Evolutionary conservation across 2,888 invertebrate genomes (phyloP).

Genomic region (Trissoscelio sp.): DNA sequence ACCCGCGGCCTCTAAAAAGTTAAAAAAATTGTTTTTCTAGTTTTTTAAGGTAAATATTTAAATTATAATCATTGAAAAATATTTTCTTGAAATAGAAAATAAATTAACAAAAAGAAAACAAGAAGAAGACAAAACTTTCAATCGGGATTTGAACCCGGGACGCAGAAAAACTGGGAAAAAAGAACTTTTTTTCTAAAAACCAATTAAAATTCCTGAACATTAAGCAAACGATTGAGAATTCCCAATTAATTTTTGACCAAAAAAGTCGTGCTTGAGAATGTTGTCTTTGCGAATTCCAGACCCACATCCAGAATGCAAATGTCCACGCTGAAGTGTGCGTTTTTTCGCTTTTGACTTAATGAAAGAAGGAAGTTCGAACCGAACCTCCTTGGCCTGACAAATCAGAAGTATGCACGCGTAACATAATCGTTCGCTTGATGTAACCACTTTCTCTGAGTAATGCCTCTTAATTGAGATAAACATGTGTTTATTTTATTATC

Average conservation of each 20-base stretch:
- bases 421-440: conserved; percentile 32
- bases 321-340: neutral
- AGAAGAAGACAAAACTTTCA: too few species aligned
- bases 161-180: too few species aligned
- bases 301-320: conserved; percentile 13
- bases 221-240: too few species aligned
- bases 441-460: conserved; percentile 52
- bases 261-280: neutral
- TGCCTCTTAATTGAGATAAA: conserved; percentile 26
- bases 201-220: too few species aligned
- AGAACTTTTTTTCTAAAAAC: too few species aligned
- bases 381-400: conserved; percentile 57
- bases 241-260: neutral
- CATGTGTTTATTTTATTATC: conserved; percentile 12
- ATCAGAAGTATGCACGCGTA: conserved; percentile 38
- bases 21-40: too few species aligned
- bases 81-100: too few species aligned
- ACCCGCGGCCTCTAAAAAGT: too few species aligned
- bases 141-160: too few species aligned
- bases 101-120: too few species aligned
- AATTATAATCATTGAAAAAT: too few species aligned
- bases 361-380: conserved; percentile 60
- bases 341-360: conserved; percentile 7
- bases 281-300: neutral
- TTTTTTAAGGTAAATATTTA: too few species aligned